These are phyloP conservation scores for Diarsia mendica DNA, from an alignment of 2,888 invertebrate species.

Conservation along the genomic window DNA sequence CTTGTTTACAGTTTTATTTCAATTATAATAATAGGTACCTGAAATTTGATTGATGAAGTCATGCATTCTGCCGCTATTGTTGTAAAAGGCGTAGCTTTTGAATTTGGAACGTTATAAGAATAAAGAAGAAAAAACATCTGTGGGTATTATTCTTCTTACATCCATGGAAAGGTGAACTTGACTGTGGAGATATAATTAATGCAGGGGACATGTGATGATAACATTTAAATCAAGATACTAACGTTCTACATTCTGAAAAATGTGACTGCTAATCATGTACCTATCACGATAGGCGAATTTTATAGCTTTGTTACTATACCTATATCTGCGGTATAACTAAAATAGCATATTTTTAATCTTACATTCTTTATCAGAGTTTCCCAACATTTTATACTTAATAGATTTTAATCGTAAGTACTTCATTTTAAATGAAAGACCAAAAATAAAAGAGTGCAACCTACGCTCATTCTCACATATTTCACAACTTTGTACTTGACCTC, in stretches of 20 bases:
- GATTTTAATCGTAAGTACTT: conserved; percentile 15
- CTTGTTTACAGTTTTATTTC: conserved; percentile 41
- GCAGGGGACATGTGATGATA: not conserved
- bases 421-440: conserved; percentile 6
- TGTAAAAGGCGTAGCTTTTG: conserved; percentile 28
- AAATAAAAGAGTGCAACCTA: conserved; percentile 8
- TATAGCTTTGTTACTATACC: not conserved
- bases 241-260: not conserved
- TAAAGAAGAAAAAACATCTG: not conserved
- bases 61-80: conserved; percentile 7
- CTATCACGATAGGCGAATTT: not conserved
- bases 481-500: conserved; percentile 59
- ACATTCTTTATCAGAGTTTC: conserved; percentile 20
- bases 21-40: conserved; percentile 22
- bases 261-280: not conserved
- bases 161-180: not conserved
- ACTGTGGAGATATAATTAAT: not conserved
- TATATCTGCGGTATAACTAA: not conserved
- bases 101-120: conserved; percentile 8
- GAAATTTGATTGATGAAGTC: conserved; percentile 17
- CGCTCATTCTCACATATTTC: conserved; percentile 33
- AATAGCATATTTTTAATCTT: not conserved
- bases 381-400: conserved; percentile 18
- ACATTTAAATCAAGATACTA: not conserved
- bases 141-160: not conserved